Base-by-base conservation (phyloP, 2,797 vertebrate genomes). In the Alcedo atthis region DNA sequence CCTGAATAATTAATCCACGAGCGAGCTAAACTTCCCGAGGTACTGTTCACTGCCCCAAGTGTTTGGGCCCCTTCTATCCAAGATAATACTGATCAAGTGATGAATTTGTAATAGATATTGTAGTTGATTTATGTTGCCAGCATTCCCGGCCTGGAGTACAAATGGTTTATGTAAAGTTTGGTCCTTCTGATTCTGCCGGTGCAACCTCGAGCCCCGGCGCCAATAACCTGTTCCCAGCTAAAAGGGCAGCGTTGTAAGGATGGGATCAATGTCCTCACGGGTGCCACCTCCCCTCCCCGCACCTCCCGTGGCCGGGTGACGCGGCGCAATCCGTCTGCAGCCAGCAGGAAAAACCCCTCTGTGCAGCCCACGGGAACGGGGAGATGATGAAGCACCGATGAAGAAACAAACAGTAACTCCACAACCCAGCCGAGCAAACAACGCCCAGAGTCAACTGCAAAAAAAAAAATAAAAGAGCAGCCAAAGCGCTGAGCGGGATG, bases 1-100 rank as follows among this genome's bases (percentile, higher is more conserved):
- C 97, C 97, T 98, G 99, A 98, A 99, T 99, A 98, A 99, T 99
- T 98, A 98, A 99, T 98, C 87, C 96, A 98, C 89, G 81, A 90
- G 87, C 94, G 96, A 97, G 98, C 98, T 97, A 97, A 98, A 98
- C 98, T 98, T 98, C 98, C 97, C 87, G 96, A 98, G 98, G 97
- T 97, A 97, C 68, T 93, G 97, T 98, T 98, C 98, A 98, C 98
- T 98, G 98, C 98, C 98, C 96, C 66, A 96, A 97, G 95, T 90
- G 97, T 95, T 98, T 91, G 96, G 97, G 98, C 98, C 97, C 82
- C 98, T 98, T 97, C 97, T 97, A 97, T 97, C 97, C 96, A 6
- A 91, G 95, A 93, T 94, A 95, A 96, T 94, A 92, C 96, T 80
- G 96, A 96, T 95, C 93, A 97, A 95, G 94, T 93, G 96, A 97